Base-by-base conservation (phyloP, 2,888 invertebrate genomes). In the Ephialtes manifestator region DNA sequence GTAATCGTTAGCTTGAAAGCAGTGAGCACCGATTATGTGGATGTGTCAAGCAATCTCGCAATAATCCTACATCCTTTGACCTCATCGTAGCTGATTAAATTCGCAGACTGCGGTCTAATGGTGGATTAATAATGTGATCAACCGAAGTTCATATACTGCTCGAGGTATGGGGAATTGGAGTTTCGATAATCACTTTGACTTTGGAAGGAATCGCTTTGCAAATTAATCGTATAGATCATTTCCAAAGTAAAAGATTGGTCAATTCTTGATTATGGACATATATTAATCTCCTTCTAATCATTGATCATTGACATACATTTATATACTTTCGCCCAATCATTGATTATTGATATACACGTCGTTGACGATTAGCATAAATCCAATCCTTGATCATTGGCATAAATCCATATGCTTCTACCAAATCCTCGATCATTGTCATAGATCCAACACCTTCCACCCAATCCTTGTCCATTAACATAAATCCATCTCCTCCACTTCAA, bases 21-120 rank as follows among this genome's bases (percentile, higher is more conserved):
- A 39, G 24, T 58, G 18, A 43, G 18, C n/a, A 35, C 77, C 31
- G 71, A 58, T 71, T 71, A 24, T 39, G 20, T 55, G 63, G 55
- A 43, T 31, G 28, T 39, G 63, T 80, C 65, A 39, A 24, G 65
- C 55, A 18, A 71, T 80, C 63, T 63, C 31, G 65, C 55, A 53
- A 31, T 60, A 60, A 43, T 63, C 65, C 65, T 20, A 46, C 63
- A 72, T 51, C 63, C 28, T 72, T 65, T 72, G 72, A 67, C 71
- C 72, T 65, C 28, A 43, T 63, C 20, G 53, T 15, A n/a, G 31
- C 13, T 28, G 39, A 65, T 80, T 72, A 39, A 63, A 43, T 72
- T 65, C 39, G 48, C 31, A 39, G 60, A 46, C 55, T 58, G 15
- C 51, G 39, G 18, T 35, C 35, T 5, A 35, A 53, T 39, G 70